Base-by-base conservation (phyloP, 2,797 vertebrate species). In the Typhlichthys subterraneus region DNA sequence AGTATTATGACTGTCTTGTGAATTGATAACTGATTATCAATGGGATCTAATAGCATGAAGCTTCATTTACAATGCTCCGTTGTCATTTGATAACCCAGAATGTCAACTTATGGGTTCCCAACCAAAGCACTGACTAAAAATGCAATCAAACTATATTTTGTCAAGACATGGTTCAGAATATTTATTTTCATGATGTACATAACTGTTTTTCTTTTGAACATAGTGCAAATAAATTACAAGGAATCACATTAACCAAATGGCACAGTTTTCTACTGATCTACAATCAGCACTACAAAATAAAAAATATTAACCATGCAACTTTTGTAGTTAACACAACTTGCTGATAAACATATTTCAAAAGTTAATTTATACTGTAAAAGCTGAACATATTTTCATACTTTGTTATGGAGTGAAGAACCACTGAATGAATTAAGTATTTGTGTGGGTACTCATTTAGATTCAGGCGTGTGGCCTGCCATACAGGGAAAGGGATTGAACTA, bases 211-310 rank as follows among this genome's bases (percentile, higher is more conserved):
- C 11, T 50, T 61, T 57, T 66, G 8, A 59, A 59, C 67, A 61
- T 14, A 55, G 81, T 88, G 79, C 81, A 85, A 84, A 77, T 74
- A 45, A 67, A 65, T 15, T 1, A 48, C 12, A 48, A 48, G 3
- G 46, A 12, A n/a, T 17, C 51, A 6, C 14, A 57, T 11, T 5
- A 57, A 58, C 42, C 56, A 52, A 64, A 60, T 72, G 62, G 76
- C 70, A 74, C 71, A 64, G 11, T 47, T 61, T 33, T 48, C 11
- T 48, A 3, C 4, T 38, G 62, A 48, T 63, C 31, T 58, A 54
- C 65, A 53, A 58, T 63, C 53, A 19, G 15, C 19, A 51, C 14
- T 51, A 51, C 8, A 9, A 19, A 58, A 14, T 10, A 12, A 3
- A 52, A 51, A 54, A 62, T 58, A 54, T 51, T 14, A 15, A 15